Evolutionary conservation across 2,113 vertebrate genomes (phyloP).

Genomic region (Centrocercus urophasianus): DNA sequence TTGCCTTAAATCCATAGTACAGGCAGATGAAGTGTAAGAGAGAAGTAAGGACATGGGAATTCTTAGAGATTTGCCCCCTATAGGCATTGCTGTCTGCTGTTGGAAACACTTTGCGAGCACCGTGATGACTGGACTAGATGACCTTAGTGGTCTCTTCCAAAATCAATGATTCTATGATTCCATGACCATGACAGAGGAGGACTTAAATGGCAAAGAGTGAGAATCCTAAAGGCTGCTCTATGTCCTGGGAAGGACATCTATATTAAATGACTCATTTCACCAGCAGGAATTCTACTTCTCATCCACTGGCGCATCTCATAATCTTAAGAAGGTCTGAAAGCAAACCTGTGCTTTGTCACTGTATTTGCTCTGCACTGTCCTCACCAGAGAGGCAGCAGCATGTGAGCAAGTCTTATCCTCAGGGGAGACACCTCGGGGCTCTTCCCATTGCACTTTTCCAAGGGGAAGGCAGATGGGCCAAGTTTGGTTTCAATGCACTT

Average conservation of each 20-base stretch:
- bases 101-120: neutral
- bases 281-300: neutral
- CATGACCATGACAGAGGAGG: fast-evolving
- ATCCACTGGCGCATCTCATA: neutral
- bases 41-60: neutral
- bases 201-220: neutral
- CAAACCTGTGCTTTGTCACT: fast-evolving
- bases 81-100: neutral
- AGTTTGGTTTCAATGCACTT: neutral
- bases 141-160: no score
- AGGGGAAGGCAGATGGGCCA: neutral
- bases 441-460: neutral
- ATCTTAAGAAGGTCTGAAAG: neutral
- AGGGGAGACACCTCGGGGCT: fast-evolving
- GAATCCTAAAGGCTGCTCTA: neutral
- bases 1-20: neutral
- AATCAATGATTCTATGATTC: no score
- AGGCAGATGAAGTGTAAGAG: neutral
- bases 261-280: neutral
- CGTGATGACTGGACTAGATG: fast-evolving
- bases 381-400: neutral
- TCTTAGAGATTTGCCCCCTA: neutral
- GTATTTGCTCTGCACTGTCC: neutral
- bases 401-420: neutral
- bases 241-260: neutral